Percentiles rank a stretch among this genome's conserved stretches.
Evolutionary conservation across 2,888 invertebrate genomes (phyloP).

Genomic region (Brassicogethes aeneus): DNA sequence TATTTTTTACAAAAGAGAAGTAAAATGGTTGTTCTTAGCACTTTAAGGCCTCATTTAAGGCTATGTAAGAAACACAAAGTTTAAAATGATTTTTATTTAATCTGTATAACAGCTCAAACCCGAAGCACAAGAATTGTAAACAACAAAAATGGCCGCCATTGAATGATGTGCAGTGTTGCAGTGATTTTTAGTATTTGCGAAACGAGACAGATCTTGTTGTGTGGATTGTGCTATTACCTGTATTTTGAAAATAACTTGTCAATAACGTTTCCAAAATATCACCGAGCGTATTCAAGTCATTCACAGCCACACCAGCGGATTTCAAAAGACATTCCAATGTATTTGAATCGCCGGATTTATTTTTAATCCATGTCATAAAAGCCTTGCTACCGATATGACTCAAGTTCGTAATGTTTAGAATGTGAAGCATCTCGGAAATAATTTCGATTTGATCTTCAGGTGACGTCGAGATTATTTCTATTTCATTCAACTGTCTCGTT

Average conservation of each 20-base stretch:
- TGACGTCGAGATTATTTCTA: slow-evolving; percentile 42
- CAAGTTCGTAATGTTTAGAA: slow-evolving; percentile 35
- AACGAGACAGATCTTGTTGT: too few relatives aligned
- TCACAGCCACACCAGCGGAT: slow-evolving; percentile 41
- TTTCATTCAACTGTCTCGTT: slow-evolving; percentile 44
- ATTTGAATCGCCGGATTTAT: slow-evolving; percentile 42
- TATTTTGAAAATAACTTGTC: slow-evolving; percentile 46
- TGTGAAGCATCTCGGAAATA: slow-evolving; percentile 43
- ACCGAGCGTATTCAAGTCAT: slow-evolving; percentile 42
- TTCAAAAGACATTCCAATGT: slow-evolving; percentile 43
- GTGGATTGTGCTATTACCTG: too few relatives aligned
- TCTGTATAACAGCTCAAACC: too few relatives aligned
- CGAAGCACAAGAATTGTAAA: too few relatives aligned
- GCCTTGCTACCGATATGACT: slow-evolving; percentile 30
- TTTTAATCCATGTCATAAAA: slow-evolving; percentile 41
- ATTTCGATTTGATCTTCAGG: slow-evolving; percentile 44
- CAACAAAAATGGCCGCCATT: too few relatives aligned
- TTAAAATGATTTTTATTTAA: too few relatives aligned
- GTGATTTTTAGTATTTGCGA: too few relatives aligned
- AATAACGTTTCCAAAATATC: slow-evolving; percentile 46
- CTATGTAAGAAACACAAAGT: too few relatives aligned
- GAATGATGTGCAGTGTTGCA: too few relatives aligned
- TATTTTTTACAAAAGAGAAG: too few relatives aligned
- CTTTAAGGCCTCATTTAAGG: too few relatives aligned
- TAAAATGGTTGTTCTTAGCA: too few relatives aligned